These are phyloP conservation scores for Volucella inflata DNA, from an alignment of 2,888 invertebrate genomes.

Conservation along the genomic window DNA sequence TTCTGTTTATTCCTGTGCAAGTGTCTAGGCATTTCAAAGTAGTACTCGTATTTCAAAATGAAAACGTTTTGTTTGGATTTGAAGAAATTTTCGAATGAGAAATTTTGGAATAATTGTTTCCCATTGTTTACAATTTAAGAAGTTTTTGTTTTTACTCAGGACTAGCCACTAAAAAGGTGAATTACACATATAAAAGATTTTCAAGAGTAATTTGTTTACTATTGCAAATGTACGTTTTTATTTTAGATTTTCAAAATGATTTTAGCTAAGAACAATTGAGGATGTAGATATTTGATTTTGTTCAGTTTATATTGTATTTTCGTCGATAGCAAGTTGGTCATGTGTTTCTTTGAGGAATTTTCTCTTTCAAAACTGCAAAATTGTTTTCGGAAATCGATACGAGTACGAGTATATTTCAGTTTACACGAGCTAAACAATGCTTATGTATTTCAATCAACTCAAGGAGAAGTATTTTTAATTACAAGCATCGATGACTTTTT, in stretches of 20 bases:
- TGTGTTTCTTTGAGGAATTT: too few relatives aligned
- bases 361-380: too few relatives aligned
- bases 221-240: background rate
- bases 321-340: too few relatives aligned
- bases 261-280: background rate
- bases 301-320: too few relatives aligned
- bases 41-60: conserved; percentile 19
- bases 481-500: too few relatives aligned
- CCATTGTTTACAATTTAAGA: conserved; percentile 32
- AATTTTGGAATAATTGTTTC: conserved; percentile 46
- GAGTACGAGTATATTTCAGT: too few relatives aligned
- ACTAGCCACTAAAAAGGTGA: background rate
- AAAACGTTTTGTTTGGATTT: conserved; percentile 35
- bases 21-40: conserved; percentile 28
- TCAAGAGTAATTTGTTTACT: background rate
- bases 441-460: too few relatives aligned
- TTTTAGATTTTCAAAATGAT: conserved; percentile 14
- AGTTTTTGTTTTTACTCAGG: background rate
- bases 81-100: conserved; percentile 23
- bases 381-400: too few relatives aligned
- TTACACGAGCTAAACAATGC: too few relatives aligned
- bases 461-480: too few relatives aligned
- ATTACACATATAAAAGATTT: background rate
- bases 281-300: too few relatives aligned
- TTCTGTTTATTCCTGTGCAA: conserved; percentile 31